Base-by-base conservation (phyloP, 23 tunicate genomes). In the Clavelina lepadiformis region DNA sequence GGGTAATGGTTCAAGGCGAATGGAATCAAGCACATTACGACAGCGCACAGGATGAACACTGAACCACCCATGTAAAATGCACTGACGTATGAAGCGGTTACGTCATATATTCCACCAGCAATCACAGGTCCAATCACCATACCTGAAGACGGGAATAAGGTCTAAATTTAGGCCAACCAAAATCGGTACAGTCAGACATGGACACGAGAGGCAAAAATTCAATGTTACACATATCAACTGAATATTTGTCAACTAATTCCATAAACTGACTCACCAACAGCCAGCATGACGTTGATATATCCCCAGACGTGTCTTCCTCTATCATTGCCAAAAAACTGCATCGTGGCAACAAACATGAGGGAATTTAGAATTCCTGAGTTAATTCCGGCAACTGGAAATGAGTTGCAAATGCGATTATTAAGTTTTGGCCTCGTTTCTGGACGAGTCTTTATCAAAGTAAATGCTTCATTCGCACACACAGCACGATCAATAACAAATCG, bases 241-340 rank as follows among this genome's bases (percentile, higher is more conserved):
- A 0, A 19, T n/a, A 24, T 18, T 18, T n/a, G 30, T 56, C 30
- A 0, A 28, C n/a, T n/a, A n/a, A n/a, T n/a, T n/a, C n/a, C n/a
- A n/a, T n/a, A n/a, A n/a, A n/a, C n/a, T n/a, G 6, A 62, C 75
- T 28, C 59, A 86, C 95, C 95, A 1, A 76, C 35, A 30, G 97
- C 97, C 38, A 89, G 58, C 89, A 81, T 81, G 41, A 89, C 83
- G 63, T 89, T 89, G 79, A 81, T 71, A 56, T 75, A 89, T 3
- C 97, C 97, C 97, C 89, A 89, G 0, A 76, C 83, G 47, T 75
- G 83, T 24, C 31, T 63, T 0, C 97, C 97, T 2, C 47, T 81
- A 23, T 69, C 83, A 33, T 68, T 61, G 24, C 89, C 89, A 41
- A 89, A 89, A 19, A 89, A 46, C 37, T 89, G 75, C 83, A 75